phyloP scores from a whole-genome alignment of 2,113 vertebrate species.

The Alexandromys fortis region DNA sequence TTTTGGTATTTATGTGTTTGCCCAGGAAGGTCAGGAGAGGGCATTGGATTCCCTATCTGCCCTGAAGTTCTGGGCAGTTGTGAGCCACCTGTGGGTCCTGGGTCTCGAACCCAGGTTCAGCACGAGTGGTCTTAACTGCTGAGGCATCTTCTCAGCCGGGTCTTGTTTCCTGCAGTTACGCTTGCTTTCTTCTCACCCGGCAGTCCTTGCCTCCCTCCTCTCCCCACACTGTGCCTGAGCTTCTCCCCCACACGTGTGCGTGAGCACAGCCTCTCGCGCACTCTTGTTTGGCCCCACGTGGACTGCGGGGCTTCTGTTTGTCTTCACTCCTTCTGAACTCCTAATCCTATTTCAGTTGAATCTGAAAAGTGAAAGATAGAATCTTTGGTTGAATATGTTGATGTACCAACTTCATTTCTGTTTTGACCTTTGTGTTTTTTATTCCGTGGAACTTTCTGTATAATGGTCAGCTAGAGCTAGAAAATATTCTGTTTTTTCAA shows the following conservation, averaged over 20 bases:
- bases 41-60: neutral
- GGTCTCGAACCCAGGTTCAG: neutral
- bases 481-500: conserved; percentile 39
- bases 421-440: neutral
- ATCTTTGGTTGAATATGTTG: neutral
- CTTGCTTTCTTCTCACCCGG: conserved; percentile 9
- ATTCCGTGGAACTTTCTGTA: conserved; percentile 27
- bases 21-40: neutral
- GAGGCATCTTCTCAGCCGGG: neutral
- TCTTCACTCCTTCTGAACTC: neutral
- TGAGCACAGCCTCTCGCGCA: neutral
- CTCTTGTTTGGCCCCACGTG: too few relatives aligned
- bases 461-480: conserved; percentile 7
- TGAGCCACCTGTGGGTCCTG: neutral
- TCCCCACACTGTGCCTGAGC: neutral
- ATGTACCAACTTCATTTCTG: neutral
- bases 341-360: conserved; percentile 17
- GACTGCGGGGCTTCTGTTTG: neutral
- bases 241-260: neutral
- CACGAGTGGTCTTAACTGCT: neutral
- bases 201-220: neutral
- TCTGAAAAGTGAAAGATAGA: conserved; percentile 45
- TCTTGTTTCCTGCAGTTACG: conserved; percentile 32
- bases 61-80: neutral
- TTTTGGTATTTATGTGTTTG: neutral